Conservation (phyloP, 2,113 vertebrate species). For the Oceanites oceanicus region DNA sequence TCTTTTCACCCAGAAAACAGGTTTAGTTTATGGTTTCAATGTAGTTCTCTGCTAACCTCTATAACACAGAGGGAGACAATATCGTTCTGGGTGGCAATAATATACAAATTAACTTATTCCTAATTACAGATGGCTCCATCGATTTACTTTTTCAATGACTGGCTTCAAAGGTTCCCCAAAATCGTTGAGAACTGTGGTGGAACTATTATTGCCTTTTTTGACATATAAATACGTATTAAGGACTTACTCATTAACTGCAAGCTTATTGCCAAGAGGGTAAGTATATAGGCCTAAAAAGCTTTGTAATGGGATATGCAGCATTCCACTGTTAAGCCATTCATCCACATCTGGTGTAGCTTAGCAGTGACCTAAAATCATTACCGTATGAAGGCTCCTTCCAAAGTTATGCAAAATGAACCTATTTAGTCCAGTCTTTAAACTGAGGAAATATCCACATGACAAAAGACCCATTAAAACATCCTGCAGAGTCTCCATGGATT, state of each 20-base stretch:
- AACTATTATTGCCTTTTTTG: neutral
- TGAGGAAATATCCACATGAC: slow-evolving; percentile 46
- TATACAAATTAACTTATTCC: neutral
- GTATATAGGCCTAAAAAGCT: neutral
- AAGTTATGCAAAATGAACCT: slow-evolving; percentile 44
- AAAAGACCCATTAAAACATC: slow-evolving; percentile 40
- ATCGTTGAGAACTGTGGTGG: neutral
- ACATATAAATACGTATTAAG: neutral
- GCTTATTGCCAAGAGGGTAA: neutral
- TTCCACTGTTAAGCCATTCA: slow-evolving; percentile 33
- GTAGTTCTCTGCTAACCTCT: neutral
- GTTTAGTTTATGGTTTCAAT: neutral
- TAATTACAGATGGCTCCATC: neutral
- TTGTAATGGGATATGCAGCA: slow-evolving; percentile 45
- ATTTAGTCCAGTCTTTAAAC: slow-evolving; percentile 17
- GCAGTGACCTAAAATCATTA: slow-evolving; percentile 50
- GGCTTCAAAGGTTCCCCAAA: neutral
- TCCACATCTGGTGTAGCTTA: slow-evolving; percentile 58
- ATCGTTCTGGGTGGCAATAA: neutral
- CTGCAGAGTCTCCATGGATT: slow-evolving; percentile 17
- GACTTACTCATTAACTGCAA: neutral
- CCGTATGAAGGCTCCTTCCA: neutral
- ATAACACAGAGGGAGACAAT: neutral
- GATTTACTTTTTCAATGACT: neutral
- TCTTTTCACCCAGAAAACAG: neutral